Conservation (phyloP, 2,113 vertebrate genomes). For the Otus sunia region DNA sequence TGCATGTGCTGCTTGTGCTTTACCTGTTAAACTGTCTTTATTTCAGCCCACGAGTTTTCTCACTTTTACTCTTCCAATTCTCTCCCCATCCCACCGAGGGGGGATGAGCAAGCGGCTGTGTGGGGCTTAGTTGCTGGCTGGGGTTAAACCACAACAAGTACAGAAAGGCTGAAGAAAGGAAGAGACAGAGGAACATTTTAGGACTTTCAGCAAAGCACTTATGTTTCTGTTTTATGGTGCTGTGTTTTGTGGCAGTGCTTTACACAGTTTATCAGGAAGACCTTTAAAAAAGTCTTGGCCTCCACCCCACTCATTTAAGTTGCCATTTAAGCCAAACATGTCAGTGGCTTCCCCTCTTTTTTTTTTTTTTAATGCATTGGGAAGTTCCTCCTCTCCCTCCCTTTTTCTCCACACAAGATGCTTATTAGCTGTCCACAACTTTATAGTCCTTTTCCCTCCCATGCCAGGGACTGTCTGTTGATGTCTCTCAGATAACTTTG, state of each 20-base stretch:
- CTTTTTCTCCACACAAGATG: neutral
- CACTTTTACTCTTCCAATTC: neutral
- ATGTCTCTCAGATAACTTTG: neutral
- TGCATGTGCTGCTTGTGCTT: accelerated
- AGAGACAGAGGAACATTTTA: neutral
- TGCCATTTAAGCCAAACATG: neutral
- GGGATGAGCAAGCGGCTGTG: accelerated
- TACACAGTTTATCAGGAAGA: neutral
- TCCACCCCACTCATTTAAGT: neutral
- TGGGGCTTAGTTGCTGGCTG: neutral
- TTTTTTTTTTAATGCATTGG: neutral
- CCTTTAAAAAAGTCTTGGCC: neutral
- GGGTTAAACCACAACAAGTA: neutral
- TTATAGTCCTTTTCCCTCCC: neutral
- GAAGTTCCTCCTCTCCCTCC: neutral
- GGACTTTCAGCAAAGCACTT: neutral
- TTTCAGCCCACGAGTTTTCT: neutral
- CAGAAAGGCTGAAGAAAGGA: neutral
- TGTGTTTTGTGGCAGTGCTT: neutral
- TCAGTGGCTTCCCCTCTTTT: neutral
- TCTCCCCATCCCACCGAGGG: accelerated
- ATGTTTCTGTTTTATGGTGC: accelerated
- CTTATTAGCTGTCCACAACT: neutral
- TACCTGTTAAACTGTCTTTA: neutral
- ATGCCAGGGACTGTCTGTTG: neutral